Base-by-base conservation (phyloP, 2,113 vertebrate genomes). In the Pomatostomus ruficeps region DNA sequence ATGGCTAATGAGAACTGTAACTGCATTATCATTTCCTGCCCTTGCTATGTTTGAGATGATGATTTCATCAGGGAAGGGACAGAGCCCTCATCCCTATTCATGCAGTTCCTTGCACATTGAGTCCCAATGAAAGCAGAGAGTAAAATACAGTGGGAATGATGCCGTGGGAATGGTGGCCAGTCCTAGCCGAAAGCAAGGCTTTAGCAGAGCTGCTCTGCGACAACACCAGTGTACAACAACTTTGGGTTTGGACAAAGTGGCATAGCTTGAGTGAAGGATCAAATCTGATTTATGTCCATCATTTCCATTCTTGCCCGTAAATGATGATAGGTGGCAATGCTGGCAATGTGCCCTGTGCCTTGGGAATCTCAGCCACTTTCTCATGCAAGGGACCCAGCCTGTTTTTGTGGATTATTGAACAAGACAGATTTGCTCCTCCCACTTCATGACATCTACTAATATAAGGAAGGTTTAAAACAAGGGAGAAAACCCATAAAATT, bases 321-420 rank as follows among this genome's bases (percentile, higher is more conserved):
- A 13, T 46, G 43, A 68, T 24, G 61, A 12, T 61, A 58, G 15
- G 10, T 51, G 45, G 13, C 76, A 36, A 1, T 88, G 33, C 57
- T 10, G 13, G 46, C 1, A 0, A 31, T 51, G 7, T 1, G 2
- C 59, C 58, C 52, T 1, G 4, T 77, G 55, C 58, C n/a, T 68
- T 1, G 0, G 74, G 52, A 78, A 31, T 75, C 31, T 29, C 57
- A 51, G 40, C 17, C 40, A 4, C 43, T 68, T 19, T 73, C 12
- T 78, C 12, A 0, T 31, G 66, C 11, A 1, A 25, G 58, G 52
- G 24, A 52, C 48, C 24, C n/a, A 71, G 65, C 54, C 71, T 90
- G 63, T 12, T 43, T 90, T 89, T 66, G 75, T 94, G 89, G 83
- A 24, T 93, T 96, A 80, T 94, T 95, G 90, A 91, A 81, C 82